A percentile compares a stretch with the other conserved stretches of the same genome.
phyloP scores from a whole-genome alignment of 2,888 invertebrate genomes.

The Apotomis turbidana region DNA sequence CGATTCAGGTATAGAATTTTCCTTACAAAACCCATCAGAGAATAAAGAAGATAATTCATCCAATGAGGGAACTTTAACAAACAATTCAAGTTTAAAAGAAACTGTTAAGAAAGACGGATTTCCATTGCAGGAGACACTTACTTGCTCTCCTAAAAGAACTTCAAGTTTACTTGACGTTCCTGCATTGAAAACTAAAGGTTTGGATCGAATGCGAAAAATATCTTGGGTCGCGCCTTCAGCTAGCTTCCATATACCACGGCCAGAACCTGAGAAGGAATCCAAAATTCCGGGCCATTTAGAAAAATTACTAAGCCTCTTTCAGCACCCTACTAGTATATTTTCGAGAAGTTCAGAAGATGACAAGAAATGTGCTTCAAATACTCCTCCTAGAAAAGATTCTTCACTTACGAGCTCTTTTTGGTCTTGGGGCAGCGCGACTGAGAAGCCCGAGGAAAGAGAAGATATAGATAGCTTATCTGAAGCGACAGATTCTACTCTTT shows the following conservation, averaged over 20 bases:
- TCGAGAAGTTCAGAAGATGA: conserved; percentile 78
- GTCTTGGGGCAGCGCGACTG: conserved; percentile 75
- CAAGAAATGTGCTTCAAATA: conserved; percentile 69
- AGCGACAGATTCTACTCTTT: conserved; percentile 75
- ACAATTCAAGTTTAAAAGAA: conserved; percentile 74
- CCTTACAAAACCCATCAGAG: conserved; percentile 71
- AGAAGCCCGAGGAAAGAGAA: conserved; percentile 61
- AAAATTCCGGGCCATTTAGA: conserved; percentile 85
- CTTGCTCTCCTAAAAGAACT: conserved; percentile 69
- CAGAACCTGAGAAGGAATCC: conserved; percentile 68
- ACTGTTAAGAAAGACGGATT: conserved; percentile 56
- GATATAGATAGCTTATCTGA: conserved; percentile 71
- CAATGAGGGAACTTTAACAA: conserved; percentile 80
- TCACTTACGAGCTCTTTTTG: conserved; percentile 76
- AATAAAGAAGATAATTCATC: conserved; percentile 74
- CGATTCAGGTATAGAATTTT: conserved; percentile 79
- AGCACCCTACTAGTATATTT: conserved; percentile 85
- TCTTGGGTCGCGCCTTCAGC: conserved; percentile 84
- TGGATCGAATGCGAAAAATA: conserved; percentile 82
- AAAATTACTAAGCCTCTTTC: conserved; percentile 86
- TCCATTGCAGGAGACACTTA: conserved; percentile 62
- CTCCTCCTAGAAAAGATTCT: conserved; percentile 77
- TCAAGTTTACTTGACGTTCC: conserved; percentile 77
- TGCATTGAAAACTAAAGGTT: conserved; percentile 69
- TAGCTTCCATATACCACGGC: conserved; percentile 69